Evolutionary conservation across 2,888 invertebrate species (phyloP), one percentile per base, ranked within the genome.

Genomic region (Drosophila subsilvestris): DNA sequence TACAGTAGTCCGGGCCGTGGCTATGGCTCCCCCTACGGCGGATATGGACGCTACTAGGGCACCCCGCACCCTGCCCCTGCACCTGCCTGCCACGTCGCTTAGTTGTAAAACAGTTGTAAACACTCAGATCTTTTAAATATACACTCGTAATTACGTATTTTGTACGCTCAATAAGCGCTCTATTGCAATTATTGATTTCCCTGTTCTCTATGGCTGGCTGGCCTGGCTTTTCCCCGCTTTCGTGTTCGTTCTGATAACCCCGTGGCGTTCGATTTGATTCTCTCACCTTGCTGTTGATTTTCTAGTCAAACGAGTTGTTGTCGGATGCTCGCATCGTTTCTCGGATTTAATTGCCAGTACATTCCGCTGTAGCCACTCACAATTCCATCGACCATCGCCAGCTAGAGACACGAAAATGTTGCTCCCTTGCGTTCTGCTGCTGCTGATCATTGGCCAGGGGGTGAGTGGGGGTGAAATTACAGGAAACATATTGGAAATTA

Each of bases 11-110:
- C 67, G 6, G 29, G 65, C 17, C 68, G 82, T 12, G 78, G 79
- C 6, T 82, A 78, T 10, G 80, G 66, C 2, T 45, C 59, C 12
- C 49, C 78, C 44, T 80, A 58, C 17, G 71, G 69, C 55, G 37
- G 37, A 1, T 79, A 83, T 45, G 69, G 80, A 8, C 48, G 73
- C n/a, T 83, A 71, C 47, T 71, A 54, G 37, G 3, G 18, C 18
- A 6, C 18, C 20, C 3, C 12, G 9, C 17, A 8, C 10, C 3
- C 22, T 22, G 22, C 32, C 32, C 12, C 32, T n/a, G n/a, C n/a
- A n/a, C n/a, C n/a, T n/a, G n/a, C n/a, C 32, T 4, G 9, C 29
- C 29, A 9, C 4, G 1, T 3, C 32, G 12, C 12, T 4, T 32
- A 12, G 32, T 12, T 32, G 32, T 32, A 32, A 12, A 32, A n/a